A percentile compares a stretch with the other conserved stretches of the same genome.
These are phyloP conservation scores for Caenorhabditis inopinata DNA, from an alignment of 1,140 invertebrate species.

Conservation along the genomic window DNA sequence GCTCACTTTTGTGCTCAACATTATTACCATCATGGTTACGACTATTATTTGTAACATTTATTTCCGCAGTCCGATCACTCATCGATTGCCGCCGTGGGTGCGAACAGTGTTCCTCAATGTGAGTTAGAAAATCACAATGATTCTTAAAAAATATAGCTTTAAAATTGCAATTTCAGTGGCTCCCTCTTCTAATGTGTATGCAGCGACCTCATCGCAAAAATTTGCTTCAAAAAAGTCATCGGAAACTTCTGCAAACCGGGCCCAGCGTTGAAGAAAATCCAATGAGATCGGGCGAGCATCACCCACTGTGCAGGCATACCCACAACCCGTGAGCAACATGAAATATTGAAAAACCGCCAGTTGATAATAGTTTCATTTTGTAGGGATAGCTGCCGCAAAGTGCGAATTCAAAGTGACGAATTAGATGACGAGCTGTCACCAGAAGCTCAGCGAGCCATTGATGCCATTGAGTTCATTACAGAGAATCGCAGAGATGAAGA, in stretches of 20 bases:
- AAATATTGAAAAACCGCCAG: neutral
- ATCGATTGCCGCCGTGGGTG: conserved; percentile 43
- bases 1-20: conserved; percentile 44
- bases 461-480: conserved; percentile 45
- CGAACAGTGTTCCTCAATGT: conserved; percentile 42
- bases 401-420: neutral
- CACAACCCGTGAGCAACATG: neutral
- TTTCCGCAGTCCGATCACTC: conserved; percentile 42
- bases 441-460: conserved; percentile 42
- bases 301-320: conserved; percentile 16
- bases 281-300: conserved; percentile 27
- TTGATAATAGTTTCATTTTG: neutral
- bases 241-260: neutral
- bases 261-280: conserved; percentile 16
- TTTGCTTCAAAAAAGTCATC: conserved; percentile 15
- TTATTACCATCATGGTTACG: conserved; percentile 39
- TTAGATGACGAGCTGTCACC: conserved; percentile 35
- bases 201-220: conserved; percentile 35
- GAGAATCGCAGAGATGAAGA: conserved; percentile 42
- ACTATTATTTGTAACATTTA: conserved; percentile 46
- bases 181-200: conserved; percentile 45
- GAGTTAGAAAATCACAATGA: neutral
- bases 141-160: neutral
- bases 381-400: conserved; percentile 4
- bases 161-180: neutral